Evolutionary conservation across 2,888 invertebrate genomes (phyloP), one percentile per base, ranked within the genome.

Genomic region (Thecophora atra): DNA sequence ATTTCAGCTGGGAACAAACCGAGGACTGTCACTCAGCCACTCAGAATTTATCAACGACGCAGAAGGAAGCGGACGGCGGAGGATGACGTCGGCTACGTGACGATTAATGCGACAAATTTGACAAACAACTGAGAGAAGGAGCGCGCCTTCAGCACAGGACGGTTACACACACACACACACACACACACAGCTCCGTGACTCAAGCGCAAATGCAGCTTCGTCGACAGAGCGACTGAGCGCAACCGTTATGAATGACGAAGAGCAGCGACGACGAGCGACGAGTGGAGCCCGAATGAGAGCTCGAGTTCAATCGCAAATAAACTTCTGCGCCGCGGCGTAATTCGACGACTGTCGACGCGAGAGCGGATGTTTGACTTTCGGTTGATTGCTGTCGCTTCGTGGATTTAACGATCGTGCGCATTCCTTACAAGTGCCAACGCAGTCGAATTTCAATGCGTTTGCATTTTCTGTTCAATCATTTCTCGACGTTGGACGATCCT

Each of bases 21-120:
- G 30, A 19, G 58, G 68, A n/a, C 58, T 56, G 37, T 56, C 42
- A 42, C 19, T 66, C 28, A 26, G 66, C 30, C 54, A 54, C 24
- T 66, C 26, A 24, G 24, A 42, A 63, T 37, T 63, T 63, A 37
- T 37, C 37, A 37, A 37, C 37, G 37, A 11, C 24, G 51, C 26
- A 15, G 0, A 26, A 17, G 15, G 26, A 47, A n/a, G 47, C 26
- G 26, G 37, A 5, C 24, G 15, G n/a, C 21, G 51, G 47, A 65
- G 44, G 19, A 65, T 47, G 44, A 67, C 37, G 37, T 37, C 21
- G 62, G 19, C 62, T 70, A 70, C 70, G 70, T 70, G 70, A 70
- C 70, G 70, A 62, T 70, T 70, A 70, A 70, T 62, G 51, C 51
- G 51, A 70, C 62, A 30, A 70, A 63, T 70, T 63, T 70, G 62